phyloP scores from a whole-genome alignment of 2,888 invertebrate genomes.

The Drosophila macrospina region DNA sequence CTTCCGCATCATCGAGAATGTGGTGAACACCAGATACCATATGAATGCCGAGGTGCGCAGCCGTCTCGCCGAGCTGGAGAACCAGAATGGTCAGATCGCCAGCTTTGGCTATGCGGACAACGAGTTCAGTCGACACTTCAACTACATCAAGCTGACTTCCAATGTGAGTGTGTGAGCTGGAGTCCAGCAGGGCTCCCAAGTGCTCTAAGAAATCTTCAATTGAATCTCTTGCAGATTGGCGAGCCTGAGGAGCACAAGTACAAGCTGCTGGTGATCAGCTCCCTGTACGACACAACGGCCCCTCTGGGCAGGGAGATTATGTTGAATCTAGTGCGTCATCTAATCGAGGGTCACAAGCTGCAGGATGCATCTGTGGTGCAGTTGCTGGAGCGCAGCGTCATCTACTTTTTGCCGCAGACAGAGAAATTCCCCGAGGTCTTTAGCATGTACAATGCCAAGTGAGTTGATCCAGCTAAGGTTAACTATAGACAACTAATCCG shows the following conservation, averaged over 20 bases:
- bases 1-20: slow-evolving; percentile 89
- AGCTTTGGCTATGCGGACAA: slow-evolving; percentile 90
- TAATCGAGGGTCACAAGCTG: slow-evolving; percentile 89
- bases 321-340: slow-evolving; percentile 92
- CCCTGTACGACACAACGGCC: slow-evolving; percentile 91
- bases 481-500: not conserved
- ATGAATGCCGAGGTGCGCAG: slow-evolving; percentile 88
- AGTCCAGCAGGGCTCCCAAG: no score
- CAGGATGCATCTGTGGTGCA: slow-evolving; percentile 89
- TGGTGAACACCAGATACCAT: slow-evolving; percentile 89
- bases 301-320: slow-evolving; percentile 94
- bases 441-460: slow-evolving; percentile 80
- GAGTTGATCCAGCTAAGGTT: slow-evolving; percentile 36
- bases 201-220: not conserved
- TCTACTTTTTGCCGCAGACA: slow-evolving; percentile 91
- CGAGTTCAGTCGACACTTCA: slow-evolving; percentile 88
- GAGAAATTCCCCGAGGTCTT: slow-evolving; percentile 78
- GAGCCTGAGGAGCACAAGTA: slow-evolving; percentile 92
- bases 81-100: slow-evolving; percentile 88
- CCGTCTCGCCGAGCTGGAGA: slow-evolving; percentile 89
- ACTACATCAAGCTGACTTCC: slow-evolving; percentile 90
- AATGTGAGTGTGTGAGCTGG: slow-evolving; percentile 86
- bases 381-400: slow-evolving; percentile 89
- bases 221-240: slow-evolving; percentile 87
- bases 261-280: slow-evolving; percentile 93